These are phyloP conservation scores for Tupaia tana DNA, from an alignment of 2,113 vertebrate species.

Conservation along the genomic window DNA sequence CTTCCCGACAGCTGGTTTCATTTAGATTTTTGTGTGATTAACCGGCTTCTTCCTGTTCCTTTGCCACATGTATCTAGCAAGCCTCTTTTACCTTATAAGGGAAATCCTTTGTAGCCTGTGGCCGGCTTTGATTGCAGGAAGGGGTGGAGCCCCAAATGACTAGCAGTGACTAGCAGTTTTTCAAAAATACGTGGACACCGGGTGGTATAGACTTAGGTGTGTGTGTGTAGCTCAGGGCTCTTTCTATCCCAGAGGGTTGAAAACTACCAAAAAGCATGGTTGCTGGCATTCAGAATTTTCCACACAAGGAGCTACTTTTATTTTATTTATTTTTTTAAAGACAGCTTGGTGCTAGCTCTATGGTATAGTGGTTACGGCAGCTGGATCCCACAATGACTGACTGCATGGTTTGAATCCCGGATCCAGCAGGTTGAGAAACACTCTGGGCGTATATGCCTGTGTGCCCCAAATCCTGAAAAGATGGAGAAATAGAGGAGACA, in stretches of 20 bases:
- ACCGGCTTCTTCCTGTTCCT: conserved; percentile 87
- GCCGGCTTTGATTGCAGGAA: conserved; percentile 85
- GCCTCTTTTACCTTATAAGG: conserved; percentile 90
- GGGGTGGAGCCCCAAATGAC: conserved; percentile 83
- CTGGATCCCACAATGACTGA: too few relatives aligned
- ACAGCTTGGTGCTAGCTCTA: too few relatives aligned
- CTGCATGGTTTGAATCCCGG: too few relatives aligned
- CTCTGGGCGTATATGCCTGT: too few relatives aligned
- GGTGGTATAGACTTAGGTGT: background rate
- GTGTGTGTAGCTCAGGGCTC: background rate
- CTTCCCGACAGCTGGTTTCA: conserved; percentile 86
- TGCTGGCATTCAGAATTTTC: background rate
- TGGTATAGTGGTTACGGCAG: too few relatives aligned
- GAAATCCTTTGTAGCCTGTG: conserved; percentile 80
- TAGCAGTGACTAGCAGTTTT: conserved; percentile 78
- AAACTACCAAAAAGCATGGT: background rate
- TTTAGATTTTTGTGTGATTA: conserved; percentile 86
- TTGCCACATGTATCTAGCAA: conserved; percentile 85
- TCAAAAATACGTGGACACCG: conserved; percentile 63
- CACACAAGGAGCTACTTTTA: background rate
- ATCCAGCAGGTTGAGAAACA: too few relatives aligned
- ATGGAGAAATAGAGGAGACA: too few relatives aligned
- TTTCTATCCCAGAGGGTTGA: background rate
- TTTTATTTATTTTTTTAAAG: too few relatives aligned
- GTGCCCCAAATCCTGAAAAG: too few relatives aligned